phyloP scores from a whole-genome alignment of 2,888 invertebrate genomes.

The Eupithecia insigniata region DNA sequence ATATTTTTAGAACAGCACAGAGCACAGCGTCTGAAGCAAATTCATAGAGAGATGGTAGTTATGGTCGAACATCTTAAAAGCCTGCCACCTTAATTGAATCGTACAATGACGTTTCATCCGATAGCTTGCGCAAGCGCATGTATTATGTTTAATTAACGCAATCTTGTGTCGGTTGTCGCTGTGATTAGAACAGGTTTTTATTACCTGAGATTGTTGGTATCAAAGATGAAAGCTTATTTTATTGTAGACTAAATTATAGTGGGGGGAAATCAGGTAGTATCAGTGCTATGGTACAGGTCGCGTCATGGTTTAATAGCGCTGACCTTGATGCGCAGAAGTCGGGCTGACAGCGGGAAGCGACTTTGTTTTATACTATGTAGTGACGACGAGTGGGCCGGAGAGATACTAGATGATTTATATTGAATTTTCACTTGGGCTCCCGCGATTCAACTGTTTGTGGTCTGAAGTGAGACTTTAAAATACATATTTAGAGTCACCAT shows the following conservation, averaged over 20 bases:
- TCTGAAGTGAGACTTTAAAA: too few species aligned
- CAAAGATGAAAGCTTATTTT: constrained; percentile 7
- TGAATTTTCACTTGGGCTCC: too few species aligned
- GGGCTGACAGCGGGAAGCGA: too few species aligned
- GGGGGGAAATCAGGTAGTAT: neutral
- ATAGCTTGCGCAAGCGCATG: constrained; percentile 52
- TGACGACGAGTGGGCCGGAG: too few species aligned
- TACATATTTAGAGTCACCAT: neutral
- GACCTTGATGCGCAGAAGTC: too few species aligned
- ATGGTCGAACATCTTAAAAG: constrained; percentile 33
- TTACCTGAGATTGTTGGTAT: constrained; percentile 8
- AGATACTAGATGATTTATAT: too few species aligned
- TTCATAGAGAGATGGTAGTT: neutral
- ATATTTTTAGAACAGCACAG: neutral
- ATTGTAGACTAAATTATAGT: neutral
- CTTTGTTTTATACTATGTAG: too few species aligned
- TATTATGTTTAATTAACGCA: constrained; percentile 48
- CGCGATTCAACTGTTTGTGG: too few species aligned
- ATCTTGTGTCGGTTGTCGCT: constrained; percentile 19
- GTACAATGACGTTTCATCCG: constrained; percentile 52
- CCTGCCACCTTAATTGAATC: constrained; percentile 52
- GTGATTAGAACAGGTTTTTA: constrained; percentile 26
- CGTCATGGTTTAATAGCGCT: too few species aligned
- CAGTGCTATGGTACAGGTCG: too few species aligned
- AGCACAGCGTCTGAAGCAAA: neutral